Evolutionary conservation across 2,888 invertebrate species (phyloP).

Genomic region (Apomyelois bistriatella): DNA sequence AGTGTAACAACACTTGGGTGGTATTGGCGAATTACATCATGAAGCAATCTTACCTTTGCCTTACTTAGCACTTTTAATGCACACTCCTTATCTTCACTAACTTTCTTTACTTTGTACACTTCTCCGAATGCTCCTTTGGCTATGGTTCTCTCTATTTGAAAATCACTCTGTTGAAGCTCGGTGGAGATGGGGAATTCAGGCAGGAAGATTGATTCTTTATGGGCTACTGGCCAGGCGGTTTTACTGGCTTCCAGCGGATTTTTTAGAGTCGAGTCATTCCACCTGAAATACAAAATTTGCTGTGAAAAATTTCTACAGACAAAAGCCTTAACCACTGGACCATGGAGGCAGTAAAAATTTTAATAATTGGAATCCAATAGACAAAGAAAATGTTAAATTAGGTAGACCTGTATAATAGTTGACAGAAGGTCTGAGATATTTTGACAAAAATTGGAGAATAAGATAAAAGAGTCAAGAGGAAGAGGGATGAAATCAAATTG

Average conservation of each 20-base stretch:
- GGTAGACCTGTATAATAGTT: too few relatives aligned
- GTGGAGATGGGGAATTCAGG: conserved; percentile 91
- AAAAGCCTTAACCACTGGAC: too few relatives aligned
- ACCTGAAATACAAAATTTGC: conserved; percentile 57
- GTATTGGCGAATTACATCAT: too few relatives aligned
- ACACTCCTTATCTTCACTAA: conserved; percentile 83
- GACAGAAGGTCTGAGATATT: too few relatives aligned
- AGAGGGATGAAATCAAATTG: too few relatives aligned
- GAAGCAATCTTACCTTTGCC: conserved; percentile 79
- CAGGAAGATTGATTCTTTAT: conserved; percentile 90
- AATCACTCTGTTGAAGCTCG: conserved; percentile 79
- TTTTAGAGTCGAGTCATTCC: conserved; percentile 83
- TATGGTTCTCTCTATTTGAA: conserved; percentile 85
- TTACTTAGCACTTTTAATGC: conserved; percentile 93
- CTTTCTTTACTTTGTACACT: conserved; percentile 89
- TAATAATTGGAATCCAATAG: too few relatives aligned
- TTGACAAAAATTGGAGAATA: too few relatives aligned
- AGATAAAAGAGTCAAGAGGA: too few relatives aligned
- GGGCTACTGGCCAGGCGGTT: conserved; percentile 91
- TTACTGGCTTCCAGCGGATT: conserved; percentile 81
- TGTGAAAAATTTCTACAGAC: neutral
- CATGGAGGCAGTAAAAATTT: too few relatives aligned
- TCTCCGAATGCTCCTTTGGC: conserved; percentile 95
- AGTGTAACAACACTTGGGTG: too few relatives aligned
- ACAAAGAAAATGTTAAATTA: too few relatives aligned